Conservation (phyloP, 2,888 invertebrate genomes). For the Periphyllus acericola region DNA sequence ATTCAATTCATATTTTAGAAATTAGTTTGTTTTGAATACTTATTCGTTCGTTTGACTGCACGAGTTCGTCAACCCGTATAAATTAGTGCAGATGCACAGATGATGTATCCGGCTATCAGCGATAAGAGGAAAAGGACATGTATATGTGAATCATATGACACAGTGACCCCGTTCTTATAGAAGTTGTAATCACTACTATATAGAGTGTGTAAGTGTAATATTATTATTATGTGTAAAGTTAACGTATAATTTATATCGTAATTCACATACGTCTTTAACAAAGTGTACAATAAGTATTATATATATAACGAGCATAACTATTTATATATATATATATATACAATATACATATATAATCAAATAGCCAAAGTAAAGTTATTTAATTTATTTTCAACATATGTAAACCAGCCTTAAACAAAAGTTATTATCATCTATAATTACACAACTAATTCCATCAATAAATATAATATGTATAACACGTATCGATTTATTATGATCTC, state of each 20-base stretch:
- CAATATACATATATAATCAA: constrained; percentile 8
- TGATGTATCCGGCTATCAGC: neutral
- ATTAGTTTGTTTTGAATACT: neutral
- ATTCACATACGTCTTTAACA: neutral
- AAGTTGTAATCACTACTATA: no score
- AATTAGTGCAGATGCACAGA: neutral
- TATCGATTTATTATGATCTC: neutral
- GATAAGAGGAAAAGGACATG: neutral
- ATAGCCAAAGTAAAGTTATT: constrained; percentile 40
- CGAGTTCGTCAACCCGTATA: neutral
- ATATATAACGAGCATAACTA: neutral
- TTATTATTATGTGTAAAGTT: neutral
- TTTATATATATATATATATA: neutral
- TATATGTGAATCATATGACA: neutral
- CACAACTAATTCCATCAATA: constrained; percentile 30
- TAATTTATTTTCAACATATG: constrained; percentile 26
- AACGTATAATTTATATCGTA: neutral
- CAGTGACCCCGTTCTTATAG: neutral
- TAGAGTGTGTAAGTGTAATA: no score
- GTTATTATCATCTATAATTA: constrained; percentile 13
- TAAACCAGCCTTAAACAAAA: constrained; percentile 47
- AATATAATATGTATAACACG: constrained; percentile 15
- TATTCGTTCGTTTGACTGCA: neutral
- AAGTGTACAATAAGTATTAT: neutral
- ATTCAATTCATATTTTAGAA: constrained; percentile 18